Conservation (phyloP, 37 sponge, comb jelly and placozoan genomes). For the Hormiphora californensis region DNA sequence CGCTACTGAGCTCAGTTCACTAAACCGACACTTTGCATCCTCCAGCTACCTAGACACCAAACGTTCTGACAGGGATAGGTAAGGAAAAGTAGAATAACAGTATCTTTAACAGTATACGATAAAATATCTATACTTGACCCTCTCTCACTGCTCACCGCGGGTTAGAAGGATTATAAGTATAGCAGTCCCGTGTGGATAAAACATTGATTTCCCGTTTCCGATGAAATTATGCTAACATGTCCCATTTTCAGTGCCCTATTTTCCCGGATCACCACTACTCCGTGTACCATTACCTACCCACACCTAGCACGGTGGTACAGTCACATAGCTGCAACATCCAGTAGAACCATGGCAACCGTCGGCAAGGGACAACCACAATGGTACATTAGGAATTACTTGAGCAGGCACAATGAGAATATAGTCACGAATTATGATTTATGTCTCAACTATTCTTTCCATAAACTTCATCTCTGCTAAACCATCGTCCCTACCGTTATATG, state of each 20-base stretch:
- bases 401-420: background rate
- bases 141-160: too few species aligned
- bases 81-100: background rate
- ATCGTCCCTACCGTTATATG: too few species aligned
- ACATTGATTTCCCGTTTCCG: background rate
- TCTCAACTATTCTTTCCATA: too few species aligned
- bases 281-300: constrained; percentile 19
- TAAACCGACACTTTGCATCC: background rate
- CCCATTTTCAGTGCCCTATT: background rate
- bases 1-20: background rate
- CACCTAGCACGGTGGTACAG: constrained; percentile 38
- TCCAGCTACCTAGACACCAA: background rate
- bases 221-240: background rate
- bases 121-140: too few species aligned
- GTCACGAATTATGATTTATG: too few species aligned
- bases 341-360: background rate
- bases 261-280: background rate
- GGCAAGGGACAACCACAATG: constrained; percentile 23
- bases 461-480: too few species aligned
- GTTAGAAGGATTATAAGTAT: too few species aligned
- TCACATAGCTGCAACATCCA: background rate
- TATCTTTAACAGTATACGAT: too few species aligned
- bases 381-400: background rate
- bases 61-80: constrained; percentile 27
- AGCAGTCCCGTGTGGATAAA: too few species aligned